A percentile compares a stretch with the other conserved stretches of the same genome.
These are phyloP conservation scores for Centropristis striata DNA, from an alignment of 2,113 vertebrate species.

Conservation along the genomic window DNA sequence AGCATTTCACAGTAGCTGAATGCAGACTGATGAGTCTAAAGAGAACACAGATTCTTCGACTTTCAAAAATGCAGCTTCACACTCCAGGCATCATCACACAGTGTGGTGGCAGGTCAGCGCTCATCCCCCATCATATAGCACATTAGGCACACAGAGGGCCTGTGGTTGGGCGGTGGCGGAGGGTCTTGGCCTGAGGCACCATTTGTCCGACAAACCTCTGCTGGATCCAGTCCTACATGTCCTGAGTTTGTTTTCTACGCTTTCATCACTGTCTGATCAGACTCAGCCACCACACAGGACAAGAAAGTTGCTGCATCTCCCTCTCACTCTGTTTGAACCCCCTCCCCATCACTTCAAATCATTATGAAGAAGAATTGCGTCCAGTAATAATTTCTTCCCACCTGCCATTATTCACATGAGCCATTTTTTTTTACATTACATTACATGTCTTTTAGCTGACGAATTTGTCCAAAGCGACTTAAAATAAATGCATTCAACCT, in stretches of 20 bases:
- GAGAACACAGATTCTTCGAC: background rate
- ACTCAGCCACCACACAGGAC: background rate
- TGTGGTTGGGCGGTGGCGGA: background rate
- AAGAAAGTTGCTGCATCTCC: background rate
- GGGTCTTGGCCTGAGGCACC: background rate
- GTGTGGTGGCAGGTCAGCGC: background rate
- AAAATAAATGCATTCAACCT: too few species aligned
- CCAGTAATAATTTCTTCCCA: background rate
- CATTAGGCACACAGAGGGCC: background rate
- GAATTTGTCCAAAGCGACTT: too few species aligned
- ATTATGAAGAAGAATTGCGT: background rate
- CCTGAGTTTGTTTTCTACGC: slow-evolving; percentile 3
- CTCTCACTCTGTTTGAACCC: background rate
- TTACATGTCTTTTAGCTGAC: too few species aligned
- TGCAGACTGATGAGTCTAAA: background rate
- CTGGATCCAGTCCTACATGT: slow-evolving; percentile 8
- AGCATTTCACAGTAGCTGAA: background rate
- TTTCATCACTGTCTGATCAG: slow-evolving; percentile 11
- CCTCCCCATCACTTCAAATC: background rate
- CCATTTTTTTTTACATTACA: too few species aligned
- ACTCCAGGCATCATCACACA: slow-evolving; percentile 12
- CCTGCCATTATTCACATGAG: background rate
- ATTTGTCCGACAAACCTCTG: slow-evolving; percentile 21
- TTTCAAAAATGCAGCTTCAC: background rate
- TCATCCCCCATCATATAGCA: background rate